Evolutionary conservation across 2,888 invertebrate genomes (phyloP).

Genomic region (Aleiodes testaceus): DNA sequence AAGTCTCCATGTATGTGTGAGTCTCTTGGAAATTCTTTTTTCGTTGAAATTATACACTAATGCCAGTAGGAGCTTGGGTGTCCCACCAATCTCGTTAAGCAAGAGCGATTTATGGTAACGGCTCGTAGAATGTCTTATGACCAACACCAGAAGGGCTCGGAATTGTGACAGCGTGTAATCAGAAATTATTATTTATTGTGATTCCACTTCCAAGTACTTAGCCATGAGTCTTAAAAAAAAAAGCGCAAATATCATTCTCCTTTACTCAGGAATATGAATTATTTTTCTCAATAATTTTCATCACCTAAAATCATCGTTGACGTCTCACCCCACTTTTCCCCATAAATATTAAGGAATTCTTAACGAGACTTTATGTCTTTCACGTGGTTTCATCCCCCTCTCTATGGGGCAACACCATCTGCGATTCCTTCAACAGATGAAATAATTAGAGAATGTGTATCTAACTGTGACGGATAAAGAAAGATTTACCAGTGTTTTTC

Average conservation of each 20-base stretch:
- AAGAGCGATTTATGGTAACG: constrained; percentile 13
- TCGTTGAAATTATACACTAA: constrained; percentile 6
- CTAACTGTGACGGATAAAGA: background rate
- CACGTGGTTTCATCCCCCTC: constrained; percentile 50
- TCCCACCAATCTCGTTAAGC: constrained; percentile 23
- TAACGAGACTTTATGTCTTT: constrained; percentile 56
- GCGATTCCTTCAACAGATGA: constrained; percentile 7
- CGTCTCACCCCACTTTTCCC: too few relatives aligned
- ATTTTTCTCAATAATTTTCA: background rate
- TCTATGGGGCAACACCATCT: background rate
- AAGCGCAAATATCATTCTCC: too few relatives aligned
- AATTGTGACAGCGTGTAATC: constrained; percentile 15
- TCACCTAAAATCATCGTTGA: background rate
- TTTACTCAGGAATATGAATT: too few relatives aligned
- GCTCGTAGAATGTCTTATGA: background rate
- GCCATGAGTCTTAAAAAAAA: background rate
- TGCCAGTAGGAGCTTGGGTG: background rate
- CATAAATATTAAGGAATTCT: constrained; percentile 28
- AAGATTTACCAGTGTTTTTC: constrained; percentile 4
- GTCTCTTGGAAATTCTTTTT: background rate
- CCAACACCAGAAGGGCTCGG: constrained; percentile 14
- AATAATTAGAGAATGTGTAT: constrained; percentile 6
- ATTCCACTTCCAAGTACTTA: background rate
- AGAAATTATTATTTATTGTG: constrained; percentile 22
- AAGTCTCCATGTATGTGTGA: background rate